Evolutionary conservation across 2,797 vertebrate species (phyloP).

Genomic region (Lacerta agilis): DNA sequence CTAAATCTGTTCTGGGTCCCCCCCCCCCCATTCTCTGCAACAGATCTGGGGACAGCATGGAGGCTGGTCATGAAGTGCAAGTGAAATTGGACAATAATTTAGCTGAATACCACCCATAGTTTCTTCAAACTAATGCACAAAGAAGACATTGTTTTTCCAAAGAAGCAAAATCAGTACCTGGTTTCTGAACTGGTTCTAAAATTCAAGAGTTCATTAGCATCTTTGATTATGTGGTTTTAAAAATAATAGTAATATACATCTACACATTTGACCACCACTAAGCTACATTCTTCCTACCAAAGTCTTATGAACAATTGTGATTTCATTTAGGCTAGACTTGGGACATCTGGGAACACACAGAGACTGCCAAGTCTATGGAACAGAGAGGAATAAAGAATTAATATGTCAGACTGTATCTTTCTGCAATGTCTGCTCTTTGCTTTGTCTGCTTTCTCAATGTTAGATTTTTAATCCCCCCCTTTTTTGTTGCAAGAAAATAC

Average conservation of each 20-base stretch:
- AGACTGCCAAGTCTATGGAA: slow-evolving; percentile 14
- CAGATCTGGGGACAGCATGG: no score
- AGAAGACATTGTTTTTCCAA: background rate
- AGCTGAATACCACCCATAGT: background rate
- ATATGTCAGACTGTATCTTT: background rate
- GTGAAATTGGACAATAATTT: no score
- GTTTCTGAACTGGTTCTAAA: background rate
- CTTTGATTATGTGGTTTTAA: background rate
- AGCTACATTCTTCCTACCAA: background rate
- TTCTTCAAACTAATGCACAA: slow-evolving; percentile 25
- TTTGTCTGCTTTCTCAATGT: background rate
- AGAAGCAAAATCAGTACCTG: background rate
- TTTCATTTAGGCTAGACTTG: slow-evolving; percentile 36
- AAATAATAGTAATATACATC: background rate
- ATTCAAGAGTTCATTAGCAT: background rate
- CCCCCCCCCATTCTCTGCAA: no score
- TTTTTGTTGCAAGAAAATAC: background rate
- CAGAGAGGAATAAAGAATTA: slow-evolving; percentile 9
- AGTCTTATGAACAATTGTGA: background rate
- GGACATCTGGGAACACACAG: background rate
- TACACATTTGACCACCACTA: background rate
- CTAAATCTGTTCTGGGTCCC: no score
- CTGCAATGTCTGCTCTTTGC: background rate
- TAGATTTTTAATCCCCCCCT: background rate
- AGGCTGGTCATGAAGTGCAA: no score